Evolutionary conservation across 1,140 invertebrate species (phyloP).

Genomic region (Cydia amplana): DNA sequence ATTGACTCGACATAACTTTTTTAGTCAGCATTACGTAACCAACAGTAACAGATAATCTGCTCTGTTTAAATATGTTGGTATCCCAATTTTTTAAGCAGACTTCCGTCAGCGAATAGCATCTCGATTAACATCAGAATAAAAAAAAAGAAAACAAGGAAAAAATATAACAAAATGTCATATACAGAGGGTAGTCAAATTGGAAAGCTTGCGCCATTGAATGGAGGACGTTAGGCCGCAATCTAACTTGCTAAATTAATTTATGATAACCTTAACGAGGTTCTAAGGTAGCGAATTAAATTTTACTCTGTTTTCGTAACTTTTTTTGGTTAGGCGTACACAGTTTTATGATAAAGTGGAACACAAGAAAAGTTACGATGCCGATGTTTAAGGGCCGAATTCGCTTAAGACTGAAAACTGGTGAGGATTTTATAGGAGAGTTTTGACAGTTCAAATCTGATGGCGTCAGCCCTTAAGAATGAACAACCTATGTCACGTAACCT

Average conservation of each 20-base stretch:
- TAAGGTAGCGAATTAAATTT: conserved; percentile 6
- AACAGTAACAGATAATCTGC: no score
- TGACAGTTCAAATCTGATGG: no score
- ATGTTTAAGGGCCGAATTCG: no score
- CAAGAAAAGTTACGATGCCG: neutral
- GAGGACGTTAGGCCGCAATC: conserved; percentile 53
- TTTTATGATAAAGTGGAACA: neutral
- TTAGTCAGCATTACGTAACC: no score
- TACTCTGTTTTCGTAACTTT: neutral
- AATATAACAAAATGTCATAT: conserved; percentile 45
- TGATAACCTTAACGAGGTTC: conserved; percentile 46
- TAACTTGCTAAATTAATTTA: conserved; percentile 72
- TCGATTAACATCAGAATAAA: conserved; percentile 19
- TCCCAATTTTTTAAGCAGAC: neutral
- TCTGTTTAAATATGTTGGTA: no score
- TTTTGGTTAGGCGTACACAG: neutral
- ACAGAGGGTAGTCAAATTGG: conserved; percentile 46
- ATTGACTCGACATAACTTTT: no score
- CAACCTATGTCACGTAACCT: no score
- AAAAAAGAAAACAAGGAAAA: conserved; percentile 40
- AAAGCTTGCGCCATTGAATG: conserved; percentile 42
- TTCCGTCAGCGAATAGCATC: neutral
- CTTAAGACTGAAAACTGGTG: no score
- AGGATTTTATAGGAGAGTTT: no score
- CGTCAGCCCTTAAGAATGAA: no score